Evolutionary conservation across 1,140 invertebrate genomes (phyloP), one percentile per base, ranked within the genome.

Genomic region (Aricia agestis): DNA sequence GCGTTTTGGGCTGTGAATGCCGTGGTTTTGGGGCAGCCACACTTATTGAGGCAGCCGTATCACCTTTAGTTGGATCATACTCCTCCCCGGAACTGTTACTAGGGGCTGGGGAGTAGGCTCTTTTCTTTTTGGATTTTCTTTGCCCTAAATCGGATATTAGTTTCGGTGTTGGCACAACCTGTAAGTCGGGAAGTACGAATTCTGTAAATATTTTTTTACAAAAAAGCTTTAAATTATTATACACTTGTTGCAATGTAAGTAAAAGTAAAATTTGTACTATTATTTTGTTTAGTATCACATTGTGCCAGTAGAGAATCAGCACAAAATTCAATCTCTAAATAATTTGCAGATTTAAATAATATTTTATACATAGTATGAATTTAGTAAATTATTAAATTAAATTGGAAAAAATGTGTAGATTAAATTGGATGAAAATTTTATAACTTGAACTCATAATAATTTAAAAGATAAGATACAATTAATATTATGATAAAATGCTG

Each of bases 1-100:
- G 78, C 72, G 79, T 70, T 72, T 83, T 87, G 59, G 84, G 70
- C 32, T 78, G 79, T 52, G 81, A 42, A 57, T 83, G 75, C 7
- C 87, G 78, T 13, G 89, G 81, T 71, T 89, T 91, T 0, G 86
- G 84, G 13, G 85, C 85, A 18, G 82, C 87, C 9, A 89, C 84
- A 71, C 85, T 91, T 74, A 89, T 86, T 4, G 78, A 79, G 0
- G 87, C 84, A 6, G 83, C 76, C 1, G 85, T 83, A 15, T 89
- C 86, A 0, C 84, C 87, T 15, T 78, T 75, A 6, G 86, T 78
- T 1, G 91, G 90, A 65, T 91, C 86, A 63, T 92, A 92, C 71
- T 92, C 91, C 75, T 92, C 91, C 13, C 91, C 91, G n/a, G 90
- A 92, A 72, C 90, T 92, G 13, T 81, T 84, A 72, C 87, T 90